phyloP scores from a whole-genome alignment of 2,797 vertebrate species.

The Characodon lateralis region DNA sequence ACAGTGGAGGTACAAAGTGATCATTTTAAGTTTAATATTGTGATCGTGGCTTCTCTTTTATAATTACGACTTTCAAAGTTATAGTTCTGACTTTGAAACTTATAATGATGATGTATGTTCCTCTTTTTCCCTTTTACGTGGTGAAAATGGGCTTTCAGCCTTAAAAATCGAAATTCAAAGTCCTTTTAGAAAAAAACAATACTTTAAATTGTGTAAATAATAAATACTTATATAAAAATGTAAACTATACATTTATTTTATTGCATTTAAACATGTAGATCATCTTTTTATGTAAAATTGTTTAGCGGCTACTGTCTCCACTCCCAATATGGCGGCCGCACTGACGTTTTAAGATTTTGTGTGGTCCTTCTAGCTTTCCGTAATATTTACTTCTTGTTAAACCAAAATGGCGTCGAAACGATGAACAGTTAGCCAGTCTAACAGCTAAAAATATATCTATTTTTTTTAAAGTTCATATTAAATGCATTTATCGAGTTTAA shows the following conservation, averaged over 20 bases:
- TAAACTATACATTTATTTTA: background rate
- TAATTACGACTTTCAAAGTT: too few species aligned
- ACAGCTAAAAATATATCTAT: background rate
- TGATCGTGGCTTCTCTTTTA: too few species aligned
- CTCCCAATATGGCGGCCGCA: background rate
- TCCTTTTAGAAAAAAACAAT: background rate
- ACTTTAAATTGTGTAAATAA: background rate
- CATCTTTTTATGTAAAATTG: too few species aligned
- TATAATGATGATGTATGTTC: too few species aligned
- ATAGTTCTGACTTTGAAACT: too few species aligned
- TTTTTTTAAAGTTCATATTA: background rate
- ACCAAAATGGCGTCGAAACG: constrained; percentile 51
- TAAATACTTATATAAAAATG: background rate
- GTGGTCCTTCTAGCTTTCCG: constrained; percentile 45
- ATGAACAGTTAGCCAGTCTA: background rate
- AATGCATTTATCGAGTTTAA: rapidly evolving
- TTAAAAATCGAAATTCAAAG: background rate
- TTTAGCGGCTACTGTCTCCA: too few species aligned
- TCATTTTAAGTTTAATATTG: too few species aligned
- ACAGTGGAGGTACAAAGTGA: too few species aligned
- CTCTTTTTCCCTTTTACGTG: too few species aligned
- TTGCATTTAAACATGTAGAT: background rate
- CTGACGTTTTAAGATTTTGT: background rate
- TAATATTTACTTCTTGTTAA: constrained; percentile 63
- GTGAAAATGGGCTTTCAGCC: background rate